Conservation (phyloP, 2,888 invertebrate genomes). For the Iselma pallidipennis region DNA sequence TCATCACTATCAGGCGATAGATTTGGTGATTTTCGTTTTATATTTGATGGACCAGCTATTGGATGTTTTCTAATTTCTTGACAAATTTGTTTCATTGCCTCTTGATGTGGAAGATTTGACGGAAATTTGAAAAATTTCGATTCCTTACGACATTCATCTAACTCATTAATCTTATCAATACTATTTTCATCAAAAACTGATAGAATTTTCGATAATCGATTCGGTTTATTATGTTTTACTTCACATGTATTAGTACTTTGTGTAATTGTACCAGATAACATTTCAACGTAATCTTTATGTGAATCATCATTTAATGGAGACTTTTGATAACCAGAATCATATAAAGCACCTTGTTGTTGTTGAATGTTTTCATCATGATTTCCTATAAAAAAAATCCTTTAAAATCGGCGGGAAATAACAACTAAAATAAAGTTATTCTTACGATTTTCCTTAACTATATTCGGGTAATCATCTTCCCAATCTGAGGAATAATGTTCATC, state of each 20-base stretch:
- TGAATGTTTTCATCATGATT: too few relatives aligned
- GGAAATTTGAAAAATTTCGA: conserved; percentile 13
- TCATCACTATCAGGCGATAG: conserved; percentile 34
- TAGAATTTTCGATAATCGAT: conserved; percentile 14
- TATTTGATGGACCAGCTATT: conserved; percentile 37
- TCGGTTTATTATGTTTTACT: conserved; percentile 27
- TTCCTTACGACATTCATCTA: conserved; percentile 35
- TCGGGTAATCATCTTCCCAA: conserved; percentile 32
- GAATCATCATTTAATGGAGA: conserved; percentile 40
- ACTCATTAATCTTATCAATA: conserved; percentile 40
- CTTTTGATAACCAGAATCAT: conserved; percentile 48
- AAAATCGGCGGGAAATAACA: background rate
- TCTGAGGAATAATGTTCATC: conserved; percentile 33
- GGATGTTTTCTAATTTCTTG: conserved; percentile 21
- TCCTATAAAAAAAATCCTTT: background rate
- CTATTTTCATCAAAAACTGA: conserved; percentile 16
- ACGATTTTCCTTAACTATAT: background rate
- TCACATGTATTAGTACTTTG: conserved; percentile 4
- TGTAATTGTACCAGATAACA: too few relatives aligned
- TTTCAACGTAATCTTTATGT: background rate
- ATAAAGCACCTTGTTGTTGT: conserved; percentile 29
- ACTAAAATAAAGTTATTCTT: background rate
- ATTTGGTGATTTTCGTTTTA: conserved; percentile 35
- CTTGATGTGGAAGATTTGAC: conserved; percentile 14
- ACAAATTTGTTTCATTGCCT: conserved; percentile 20